These are phyloP conservation scores for Callospermophilus lateralis DNA, from an alignment of 2,113 vertebrate genomes.

Conservation along the genomic window DNA sequence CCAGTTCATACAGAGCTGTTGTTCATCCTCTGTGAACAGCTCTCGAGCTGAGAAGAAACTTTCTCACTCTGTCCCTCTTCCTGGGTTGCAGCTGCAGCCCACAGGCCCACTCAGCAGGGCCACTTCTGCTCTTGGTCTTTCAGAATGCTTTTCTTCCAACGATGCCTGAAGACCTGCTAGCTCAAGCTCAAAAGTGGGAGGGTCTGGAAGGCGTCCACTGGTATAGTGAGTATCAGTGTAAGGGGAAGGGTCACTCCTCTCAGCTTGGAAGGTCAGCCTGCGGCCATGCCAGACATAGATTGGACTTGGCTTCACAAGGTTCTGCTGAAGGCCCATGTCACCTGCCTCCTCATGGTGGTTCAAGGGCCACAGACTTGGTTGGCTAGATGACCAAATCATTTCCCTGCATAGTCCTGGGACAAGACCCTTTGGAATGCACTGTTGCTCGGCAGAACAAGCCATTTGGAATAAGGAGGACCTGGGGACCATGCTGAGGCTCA, in stretches of 20 bases:
- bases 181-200: conserved; percentile 85
- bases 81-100: accelerated
- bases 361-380: no score
- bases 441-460: accelerated
- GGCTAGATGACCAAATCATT: accelerated
- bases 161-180: conserved; percentile 95
- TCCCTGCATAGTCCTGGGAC: neutral
- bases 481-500: neutral
- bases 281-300: accelerated
- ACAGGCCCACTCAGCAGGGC: neutral
- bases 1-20: neutral
- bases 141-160: conserved; percentile 94
- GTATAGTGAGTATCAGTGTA: conserved; percentile 93
- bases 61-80: neutral
- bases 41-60: neutral
- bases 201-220: conserved; percentile 79
- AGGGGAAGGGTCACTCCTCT: accelerated
- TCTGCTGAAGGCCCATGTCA: no score
- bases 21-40: accelerated
- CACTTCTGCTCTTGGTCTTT: neutral
- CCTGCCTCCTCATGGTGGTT: no score
- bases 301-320: accelerated
- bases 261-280: neutral
- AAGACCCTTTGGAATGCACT: accelerated
- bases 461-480: neutral